Evolutionary conservation across 1,140 invertebrate species (phyloP).

Genomic region (Gryllus bimaculatus): DNA sequence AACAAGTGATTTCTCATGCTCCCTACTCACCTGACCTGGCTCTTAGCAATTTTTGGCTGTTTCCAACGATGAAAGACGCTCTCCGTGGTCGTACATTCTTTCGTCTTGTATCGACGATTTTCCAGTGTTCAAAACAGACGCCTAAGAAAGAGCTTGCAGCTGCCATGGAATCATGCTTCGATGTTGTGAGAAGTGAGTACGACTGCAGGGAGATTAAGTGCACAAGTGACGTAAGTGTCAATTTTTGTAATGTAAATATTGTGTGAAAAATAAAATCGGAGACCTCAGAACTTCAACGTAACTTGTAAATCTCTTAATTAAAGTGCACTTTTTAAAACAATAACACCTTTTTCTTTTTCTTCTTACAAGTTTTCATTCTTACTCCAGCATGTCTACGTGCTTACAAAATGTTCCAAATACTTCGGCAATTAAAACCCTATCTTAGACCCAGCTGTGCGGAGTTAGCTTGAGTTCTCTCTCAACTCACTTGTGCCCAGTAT

Average conservation of each 20-base stretch:
- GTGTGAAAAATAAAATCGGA: constrained; percentile 14
- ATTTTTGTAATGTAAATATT: not conserved
- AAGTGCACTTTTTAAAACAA: too few relatives aligned
- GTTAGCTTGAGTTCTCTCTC: too few relatives aligned
- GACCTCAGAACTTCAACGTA: constrained; percentile 19
- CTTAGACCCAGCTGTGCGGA: too few relatives aligned
- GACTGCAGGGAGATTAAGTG: constrained; percentile 16
- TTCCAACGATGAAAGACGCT: constrained; percentile 24
- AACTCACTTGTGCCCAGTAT: too few relatives aligned
- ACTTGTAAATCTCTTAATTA: constrained; percentile 14
- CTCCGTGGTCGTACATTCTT: not conserved
- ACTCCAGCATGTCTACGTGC: too few relatives aligned
- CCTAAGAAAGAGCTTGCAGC: constrained; percentile 15
- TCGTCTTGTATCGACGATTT: not conserved
- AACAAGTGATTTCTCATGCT: constrained; percentile 16
- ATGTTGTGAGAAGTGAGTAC: constrained; percentile 21
- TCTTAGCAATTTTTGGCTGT: constrained; percentile 18
- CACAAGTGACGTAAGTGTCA: constrained; percentile 13
- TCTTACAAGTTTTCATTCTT: too few relatives aligned
- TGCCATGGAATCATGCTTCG: constrained; percentile 21
- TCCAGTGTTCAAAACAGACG: not conserved
- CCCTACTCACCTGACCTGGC: constrained; percentile 23
- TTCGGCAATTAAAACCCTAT: too few relatives aligned
- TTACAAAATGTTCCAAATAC: too few relatives aligned
- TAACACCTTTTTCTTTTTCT: too few relatives aligned